A percentile compares a stretch with the other conserved stretches of the same genome.
phyloP scores from a whole-genome alignment of 2,797 vertebrate genomes.

The Notolepis coatsorum region DNA sequence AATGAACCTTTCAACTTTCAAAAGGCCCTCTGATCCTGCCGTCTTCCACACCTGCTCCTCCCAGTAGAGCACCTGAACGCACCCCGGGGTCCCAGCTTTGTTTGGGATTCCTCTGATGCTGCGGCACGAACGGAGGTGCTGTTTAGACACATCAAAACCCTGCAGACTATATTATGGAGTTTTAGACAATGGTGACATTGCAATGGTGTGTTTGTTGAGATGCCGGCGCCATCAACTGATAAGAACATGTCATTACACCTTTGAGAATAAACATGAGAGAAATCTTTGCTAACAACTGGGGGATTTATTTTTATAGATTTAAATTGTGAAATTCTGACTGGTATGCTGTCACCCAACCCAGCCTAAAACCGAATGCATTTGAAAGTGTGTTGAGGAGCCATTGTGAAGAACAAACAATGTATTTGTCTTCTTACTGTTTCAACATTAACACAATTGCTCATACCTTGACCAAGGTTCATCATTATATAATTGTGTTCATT shows the following conservation, averaged over 20 bases:
- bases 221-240: conserved; percentile 49
- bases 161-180: neutral
- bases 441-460: no score
- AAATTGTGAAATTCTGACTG: no score
- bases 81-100: conserved; percentile 60
- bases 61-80: conserved; percentile 42
- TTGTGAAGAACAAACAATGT: no score
- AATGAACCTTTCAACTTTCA: conserved; percentile 66
- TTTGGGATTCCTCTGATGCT: conserved; percentile 64
- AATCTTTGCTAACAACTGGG: no score
- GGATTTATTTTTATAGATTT: neutral
- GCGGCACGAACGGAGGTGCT: conserved; percentile 11
- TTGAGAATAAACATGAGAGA: accelerated
- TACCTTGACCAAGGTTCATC: no score
- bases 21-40: conserved; percentile 64
- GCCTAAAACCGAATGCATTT: no score
- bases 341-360: no score
- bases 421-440: no score
- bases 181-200: neutral
- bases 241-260: conserved; percentile 38
- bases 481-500: no score
- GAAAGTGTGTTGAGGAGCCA: no score
- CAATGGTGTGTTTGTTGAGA: neutral
- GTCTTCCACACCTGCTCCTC: conserved; percentile 73
- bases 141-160: conserved; percentile 5